Conservation (phyloP, 1,140 invertebrate species). For the Idris sp. region DNA sequence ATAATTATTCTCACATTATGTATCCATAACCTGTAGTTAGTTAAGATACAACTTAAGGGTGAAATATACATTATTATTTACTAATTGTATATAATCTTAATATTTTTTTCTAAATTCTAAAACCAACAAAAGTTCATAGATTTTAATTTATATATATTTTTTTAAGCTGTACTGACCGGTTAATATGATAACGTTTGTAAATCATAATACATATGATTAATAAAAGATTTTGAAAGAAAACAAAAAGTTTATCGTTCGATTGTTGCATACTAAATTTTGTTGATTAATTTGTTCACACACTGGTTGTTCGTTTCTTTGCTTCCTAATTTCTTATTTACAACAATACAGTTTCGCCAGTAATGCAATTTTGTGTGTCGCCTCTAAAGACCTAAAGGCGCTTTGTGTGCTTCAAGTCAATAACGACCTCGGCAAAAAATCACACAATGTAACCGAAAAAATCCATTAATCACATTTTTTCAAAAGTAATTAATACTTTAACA, state of each 20-base stretch:
- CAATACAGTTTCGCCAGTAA: conserved; percentile 29
- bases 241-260: no score
- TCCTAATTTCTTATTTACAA: background rate
- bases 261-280: no score
- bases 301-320: background rate
- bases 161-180: conserved; percentile 36
- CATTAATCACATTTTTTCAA: no score
- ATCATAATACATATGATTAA: conserved; percentile 47
- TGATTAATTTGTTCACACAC: background rate
- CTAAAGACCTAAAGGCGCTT: conserved; percentile 39
- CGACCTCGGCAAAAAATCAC: conserved; percentile 27
- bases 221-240: conserved; percentile 48
- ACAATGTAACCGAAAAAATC: no score
- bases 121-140: conserved; percentile 23
- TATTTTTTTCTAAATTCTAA: background rate
- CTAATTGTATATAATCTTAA: conserved; percentile 50
- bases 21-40: conserved; percentile 62
- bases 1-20: no score
- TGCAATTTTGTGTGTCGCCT: conserved; percentile 34
- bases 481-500: no score
- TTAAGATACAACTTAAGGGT: conserved; percentile 71
- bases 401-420: conserved; percentile 37
- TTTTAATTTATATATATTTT: conserved; percentile 45
- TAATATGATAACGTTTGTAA: conserved; percentile 41
- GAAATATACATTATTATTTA: conserved; percentile 63